phyloP scores from a whole-genome alignment of 2,113 vertebrate species.

The Hydrochoerus hydrochaeris region DNA sequence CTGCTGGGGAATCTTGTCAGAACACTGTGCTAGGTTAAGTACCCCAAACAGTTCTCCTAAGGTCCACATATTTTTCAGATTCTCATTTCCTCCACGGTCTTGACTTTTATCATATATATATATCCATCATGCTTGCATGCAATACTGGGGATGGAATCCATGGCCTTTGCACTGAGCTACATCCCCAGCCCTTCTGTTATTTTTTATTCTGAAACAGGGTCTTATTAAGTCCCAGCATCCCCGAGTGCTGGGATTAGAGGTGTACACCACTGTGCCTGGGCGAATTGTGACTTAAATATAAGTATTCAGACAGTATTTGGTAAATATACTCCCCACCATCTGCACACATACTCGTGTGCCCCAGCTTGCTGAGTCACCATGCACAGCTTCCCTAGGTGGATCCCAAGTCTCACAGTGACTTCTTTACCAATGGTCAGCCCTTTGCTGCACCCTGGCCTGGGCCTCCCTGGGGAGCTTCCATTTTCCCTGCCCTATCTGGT shows the following conservation, averaged over 20 bases:
- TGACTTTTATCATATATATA: background rate
- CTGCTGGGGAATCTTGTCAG: background rate
- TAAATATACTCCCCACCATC: background rate
- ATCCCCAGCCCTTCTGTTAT: background rate
- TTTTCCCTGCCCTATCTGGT: background rate
- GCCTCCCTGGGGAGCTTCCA: background rate
- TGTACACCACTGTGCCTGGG: background rate
- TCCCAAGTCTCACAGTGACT: background rate
- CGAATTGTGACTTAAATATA: conserved; percentile 7
- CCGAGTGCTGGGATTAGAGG: background rate
- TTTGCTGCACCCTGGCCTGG: background rate
- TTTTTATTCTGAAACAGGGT: background rate
- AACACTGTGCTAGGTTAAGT: background rate
- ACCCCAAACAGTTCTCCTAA: background rate
- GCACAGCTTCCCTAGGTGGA: background rate
- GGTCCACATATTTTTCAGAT: background rate
- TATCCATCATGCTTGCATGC: background rate
- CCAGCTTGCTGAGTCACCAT: background rate
- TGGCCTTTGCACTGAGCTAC: background rate
- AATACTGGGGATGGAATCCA: background rate
- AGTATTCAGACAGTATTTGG: background rate
- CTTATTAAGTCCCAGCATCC: background rate
- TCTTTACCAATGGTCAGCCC: background rate
- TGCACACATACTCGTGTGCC: too few species aligned
- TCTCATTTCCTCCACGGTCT: background rate